phyloP scores from a whole-genome alignment of 1,140 invertebrate genomes.

The Drosophila kohkoa region DNA sequence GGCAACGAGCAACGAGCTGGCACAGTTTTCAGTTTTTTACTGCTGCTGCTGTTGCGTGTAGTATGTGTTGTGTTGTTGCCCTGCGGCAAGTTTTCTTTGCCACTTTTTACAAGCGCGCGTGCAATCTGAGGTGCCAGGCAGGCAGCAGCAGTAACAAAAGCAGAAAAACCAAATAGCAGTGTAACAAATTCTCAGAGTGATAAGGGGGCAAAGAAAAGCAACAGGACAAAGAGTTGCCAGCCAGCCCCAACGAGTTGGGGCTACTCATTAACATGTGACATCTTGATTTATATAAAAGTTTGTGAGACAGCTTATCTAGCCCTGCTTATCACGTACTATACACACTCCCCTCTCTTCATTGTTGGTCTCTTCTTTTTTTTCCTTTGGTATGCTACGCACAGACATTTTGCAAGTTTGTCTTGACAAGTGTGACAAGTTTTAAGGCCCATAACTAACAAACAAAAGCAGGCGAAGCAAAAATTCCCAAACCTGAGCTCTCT shows the following conservation, averaged over 20 bases:
- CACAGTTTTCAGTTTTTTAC: slow-evolving; percentile 23
- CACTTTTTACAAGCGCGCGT: slow-evolving; percentile 21
- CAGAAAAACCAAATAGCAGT: slow-evolving; percentile 7
- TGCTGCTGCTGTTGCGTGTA: slow-evolving; percentile 12
- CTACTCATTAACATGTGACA: slow-evolving; percentile 49
- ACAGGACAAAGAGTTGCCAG: slow-evolving; percentile 4
- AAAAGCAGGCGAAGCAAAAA: slow-evolving; percentile 25
- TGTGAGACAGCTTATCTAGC: background rate
- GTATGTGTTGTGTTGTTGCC: slow-evolving; percentile 16
- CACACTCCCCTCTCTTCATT: background rate
- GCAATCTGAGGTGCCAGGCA: slow-evolving; percentile 19
- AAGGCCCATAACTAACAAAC: slow-evolving; percentile 67
- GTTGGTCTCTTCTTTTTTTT: background rate
- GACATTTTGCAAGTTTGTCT: slow-evolving; percentile 54
- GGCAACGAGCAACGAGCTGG: slow-evolving; percentile 22
- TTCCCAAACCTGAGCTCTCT: background rate
- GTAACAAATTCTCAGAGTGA: slow-evolving; percentile 13
- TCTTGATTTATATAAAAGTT: slow-evolving; percentile 28
- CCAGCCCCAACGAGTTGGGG: slow-evolving; percentile 10
- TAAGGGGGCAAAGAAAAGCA: background rate
- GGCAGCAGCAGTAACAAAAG: background rate
- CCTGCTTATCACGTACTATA: background rate
- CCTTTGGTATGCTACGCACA: background rate
- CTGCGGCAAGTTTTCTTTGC: slow-evolving; percentile 49
- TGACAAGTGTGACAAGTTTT: slow-evolving; percentile 80